A percentile compares a stretch with the other conserved stretches of the same genome.
Conservation (phyloP, 1,140 invertebrate species). For the Aplysia californica region DNA sequence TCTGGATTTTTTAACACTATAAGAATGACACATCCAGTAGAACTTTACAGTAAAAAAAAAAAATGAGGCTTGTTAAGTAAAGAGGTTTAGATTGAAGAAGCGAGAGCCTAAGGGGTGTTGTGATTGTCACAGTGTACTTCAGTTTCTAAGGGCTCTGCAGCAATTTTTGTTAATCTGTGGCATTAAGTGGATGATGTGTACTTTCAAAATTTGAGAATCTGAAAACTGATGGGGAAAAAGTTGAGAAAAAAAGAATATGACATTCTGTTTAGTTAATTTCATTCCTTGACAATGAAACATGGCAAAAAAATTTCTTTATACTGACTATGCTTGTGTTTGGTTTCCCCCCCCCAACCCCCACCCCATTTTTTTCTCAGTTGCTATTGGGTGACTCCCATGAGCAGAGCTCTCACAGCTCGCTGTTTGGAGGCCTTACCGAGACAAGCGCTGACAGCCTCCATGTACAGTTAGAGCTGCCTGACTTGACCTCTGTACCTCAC, state of each 20-base stretch:
- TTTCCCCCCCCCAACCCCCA: background rate
- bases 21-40: background rate
- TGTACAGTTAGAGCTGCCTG: constrained; percentile 42
- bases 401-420: constrained; percentile 28
- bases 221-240: too few species aligned
- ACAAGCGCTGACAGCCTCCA: constrained; percentile 35
- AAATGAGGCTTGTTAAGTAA: background rate
- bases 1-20: too few species aligned
- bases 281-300: too few species aligned
- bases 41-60: background rate
- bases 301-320: background rate
- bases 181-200: too few species aligned
- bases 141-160: too few species aligned
- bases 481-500: constrained; percentile 35
- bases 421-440: constrained; percentile 52
- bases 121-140: background rate
- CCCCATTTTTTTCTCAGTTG: constrained; percentile 1
- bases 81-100: background rate
- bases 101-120: background rate
- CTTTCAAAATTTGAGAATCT: too few species aligned
- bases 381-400: constrained; percentile 41
- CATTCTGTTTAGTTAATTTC: too few species aligned
- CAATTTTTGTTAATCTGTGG: too few species aligned
- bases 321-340: background rate
- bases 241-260: too few species aligned